Conservation (phyloP, 2,888 invertebrate species). For the Ectobius pallidus region DNA sequence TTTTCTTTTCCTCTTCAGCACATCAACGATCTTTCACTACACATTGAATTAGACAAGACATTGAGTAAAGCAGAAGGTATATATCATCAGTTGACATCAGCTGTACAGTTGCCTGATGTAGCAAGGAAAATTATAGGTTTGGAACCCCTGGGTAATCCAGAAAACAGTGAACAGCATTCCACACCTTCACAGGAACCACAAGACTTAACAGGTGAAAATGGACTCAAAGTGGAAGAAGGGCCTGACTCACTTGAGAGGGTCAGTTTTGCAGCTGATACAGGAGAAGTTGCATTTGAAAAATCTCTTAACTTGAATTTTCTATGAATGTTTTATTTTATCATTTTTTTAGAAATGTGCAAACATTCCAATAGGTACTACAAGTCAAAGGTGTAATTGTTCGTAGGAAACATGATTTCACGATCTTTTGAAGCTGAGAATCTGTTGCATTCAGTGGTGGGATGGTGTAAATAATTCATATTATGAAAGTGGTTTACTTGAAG, state of each 20-base stretch:
- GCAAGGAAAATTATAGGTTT: slow-evolving; percentile 76
- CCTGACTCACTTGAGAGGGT: slow-evolving; percentile 45
- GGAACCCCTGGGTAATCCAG: slow-evolving; percentile 53
- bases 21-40: slow-evolving; percentile 91
- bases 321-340: slow-evolving; percentile 22
- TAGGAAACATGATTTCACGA: too few species aligned
- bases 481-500: too few species aligned
- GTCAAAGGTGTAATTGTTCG: too few species aligned
- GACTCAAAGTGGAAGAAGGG: not conserved
- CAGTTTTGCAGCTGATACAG: slow-evolving; percentile 55
- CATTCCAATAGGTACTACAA: too few species aligned
- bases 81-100: slow-evolving; percentile 81
- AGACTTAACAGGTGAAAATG: not conserved
- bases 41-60: slow-evolving; percentile 81
- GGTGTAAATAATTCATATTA: too few species aligned
- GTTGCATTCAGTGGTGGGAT: too few species aligned
- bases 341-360: too few species aligned
- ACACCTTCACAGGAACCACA: not conserved
- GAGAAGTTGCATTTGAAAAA: slow-evolving; percentile 65
- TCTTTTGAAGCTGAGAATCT: too few species aligned
- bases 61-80: slow-evolving; percentile 91
- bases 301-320: slow-evolving; percentile 63
- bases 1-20: too few species aligned
- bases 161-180: slow-evolving; percentile 45
- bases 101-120: slow-evolving; percentile 72